Base-by-base conservation (phyloP, 2,797 vertebrate species). In the Notoglanidium macrostoma region DNA sequence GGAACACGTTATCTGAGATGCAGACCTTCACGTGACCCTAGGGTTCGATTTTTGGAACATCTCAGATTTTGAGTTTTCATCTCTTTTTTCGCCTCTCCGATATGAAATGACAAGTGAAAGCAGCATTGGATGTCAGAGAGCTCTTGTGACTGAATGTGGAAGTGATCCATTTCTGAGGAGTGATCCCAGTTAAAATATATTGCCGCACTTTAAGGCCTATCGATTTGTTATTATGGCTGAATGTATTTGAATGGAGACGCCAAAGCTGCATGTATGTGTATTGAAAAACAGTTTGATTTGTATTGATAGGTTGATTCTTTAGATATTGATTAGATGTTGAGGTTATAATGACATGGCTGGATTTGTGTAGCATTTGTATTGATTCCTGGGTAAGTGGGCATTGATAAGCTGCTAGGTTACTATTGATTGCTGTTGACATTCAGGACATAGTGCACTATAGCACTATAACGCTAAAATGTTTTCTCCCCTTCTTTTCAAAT, bases 1-100 rank as follows among this genome's bases (percentile, higher is more conserved):
- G 29, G 83, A 94, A 96, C 97, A 97, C 93, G 95, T 94, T 89
- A 95, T 96, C 95, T 89, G 91, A 94, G 94, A 95, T 95, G 96
- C 93, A 97, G 96, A 98, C 96, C 96, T 96, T 93, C 93, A 93
- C 35, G 46, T 93, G 93, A 96, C 95, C 95, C 94, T 90, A 61
- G 89, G 92, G 92, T 95, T 92, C 86, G 84, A 90, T 92, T 89
- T 91, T 90, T 15, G 44, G 80, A 65, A 63, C 29, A 73, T 63
- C 76, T 81, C 67, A 63, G 32, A 29, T 67, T 88, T 83, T 81
- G 89, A 87, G 88, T 88, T 92, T 92, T 90, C 92, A 90, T 92
- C 92, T 91, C 86, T 87, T 79, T 87, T 86, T 83, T 57, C n/a
- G 1, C 14, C 5, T 61, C 72, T 51, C 12, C 29, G 89, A 95